Evolutionary conservation across 2,797 vertebrate species (phyloP), one percentile per base, ranked within the genome.

Genomic region (Scolopax rusticola): DNA sequence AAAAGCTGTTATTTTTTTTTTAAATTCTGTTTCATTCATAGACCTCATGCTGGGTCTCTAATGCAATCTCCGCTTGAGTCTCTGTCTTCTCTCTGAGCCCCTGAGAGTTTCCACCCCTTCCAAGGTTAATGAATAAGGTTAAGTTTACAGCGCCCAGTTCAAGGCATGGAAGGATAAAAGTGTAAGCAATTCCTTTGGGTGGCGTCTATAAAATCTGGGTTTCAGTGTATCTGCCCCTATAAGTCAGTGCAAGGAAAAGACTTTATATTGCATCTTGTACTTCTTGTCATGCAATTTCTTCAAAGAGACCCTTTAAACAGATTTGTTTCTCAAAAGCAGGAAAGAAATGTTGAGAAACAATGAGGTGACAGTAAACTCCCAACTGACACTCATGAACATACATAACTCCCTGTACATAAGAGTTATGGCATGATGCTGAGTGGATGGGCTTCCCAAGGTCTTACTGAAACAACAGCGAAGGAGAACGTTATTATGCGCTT

Each of bases 81-180:
- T 6, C 5, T 56, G n/a, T 20, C 12, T 86, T 38, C 15, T 59
- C 8, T 30, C 50, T 74, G 25, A 83, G 38, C 4, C 43, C 5
- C 3, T 32, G 18, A 43, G 68, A 60, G 9, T 65, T 79, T 92
- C 82, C 51, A 77, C 15, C 30, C 17, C 19, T 82, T 82, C 41
- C 27, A 87, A 91, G 60, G 25, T 87, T 79, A 93, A 84, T 69
- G 82, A 87, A 47, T 28, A 47, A 76, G 21, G 18, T 81, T 87
- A 84, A 84, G 61, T 75, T 76, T 68, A 76, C 75, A 59, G 71
- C 3, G 4, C 36, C 16, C 11, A 59, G 32, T 60, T 93, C 33
- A 65, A 87, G 79, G 64, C n/a, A 70, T 15, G 38, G 84, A 84
- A 89, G 28, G 41, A 94, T 93, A 48, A 63, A 93, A 85, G 28